Conservation (phyloP, 2,113 vertebrate genomes). For the Nycticorax nycticorax region DNA sequence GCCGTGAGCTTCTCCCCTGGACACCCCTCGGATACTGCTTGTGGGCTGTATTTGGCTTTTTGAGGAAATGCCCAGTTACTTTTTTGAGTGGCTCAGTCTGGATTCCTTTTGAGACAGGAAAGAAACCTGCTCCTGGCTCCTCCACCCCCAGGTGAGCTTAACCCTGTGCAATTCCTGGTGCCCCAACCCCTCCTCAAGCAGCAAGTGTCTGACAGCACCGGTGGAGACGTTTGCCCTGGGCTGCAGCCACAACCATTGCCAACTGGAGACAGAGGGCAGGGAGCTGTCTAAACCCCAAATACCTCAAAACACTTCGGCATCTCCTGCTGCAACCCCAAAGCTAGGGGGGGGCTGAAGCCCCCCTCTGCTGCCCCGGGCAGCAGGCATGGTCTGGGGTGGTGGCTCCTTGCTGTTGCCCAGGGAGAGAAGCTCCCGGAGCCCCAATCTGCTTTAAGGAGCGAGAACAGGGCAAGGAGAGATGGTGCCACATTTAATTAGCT, state of each 20-base stretch:
- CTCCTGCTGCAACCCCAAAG: neutral
- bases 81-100: neutral
- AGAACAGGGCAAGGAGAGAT: neutral
- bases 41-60: neutral
- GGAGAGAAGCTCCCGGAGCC: neutral
- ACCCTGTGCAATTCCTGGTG: accelerated
- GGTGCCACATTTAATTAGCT: constrained; percentile 28
- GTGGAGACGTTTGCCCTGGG: neutral
- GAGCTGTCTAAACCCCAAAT: neutral
- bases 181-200: neutral
- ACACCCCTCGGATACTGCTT: neutral
- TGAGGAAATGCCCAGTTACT: no score
- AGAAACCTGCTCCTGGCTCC: neutral
- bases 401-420: neutral
- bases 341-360: neutral
- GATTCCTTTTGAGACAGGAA: neutral
- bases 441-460: neutral
- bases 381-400: neutral
- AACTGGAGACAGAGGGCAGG: neutral
- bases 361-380: neutral
- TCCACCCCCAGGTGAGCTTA: neutral
- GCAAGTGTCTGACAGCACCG: accelerated
- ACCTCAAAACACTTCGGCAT: neutral
- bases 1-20: neutral
- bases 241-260: neutral